Conservation (phyloP, 2,113 vertebrate species). For the Progne subis region DNA sequence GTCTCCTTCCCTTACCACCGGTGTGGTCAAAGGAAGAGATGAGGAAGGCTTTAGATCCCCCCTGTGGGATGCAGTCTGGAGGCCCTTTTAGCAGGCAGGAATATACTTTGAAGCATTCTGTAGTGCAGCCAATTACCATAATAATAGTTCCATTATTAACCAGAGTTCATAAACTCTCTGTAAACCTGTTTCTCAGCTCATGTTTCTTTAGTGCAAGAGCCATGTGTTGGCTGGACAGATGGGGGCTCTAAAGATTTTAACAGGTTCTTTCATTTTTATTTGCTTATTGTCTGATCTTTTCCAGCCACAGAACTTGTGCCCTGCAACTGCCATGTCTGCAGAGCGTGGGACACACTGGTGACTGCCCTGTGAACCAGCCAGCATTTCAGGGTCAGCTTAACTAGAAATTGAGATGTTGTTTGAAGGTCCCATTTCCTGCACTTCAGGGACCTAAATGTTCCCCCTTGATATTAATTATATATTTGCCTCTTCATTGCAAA, state of each 20-base stretch:
- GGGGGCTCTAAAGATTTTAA: not conserved
- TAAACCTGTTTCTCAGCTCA: conserved; percentile 32
- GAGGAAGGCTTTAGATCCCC: not conserved
- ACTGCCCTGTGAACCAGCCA: not conserved
- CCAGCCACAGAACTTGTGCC: not conserved
- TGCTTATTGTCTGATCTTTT: not conserved
- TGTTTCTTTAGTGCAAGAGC: conserved; percentile 19
- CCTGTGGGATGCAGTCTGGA: not conserved
- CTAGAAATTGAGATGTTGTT: not conserved
- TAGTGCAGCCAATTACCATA: conserved; percentile 14
- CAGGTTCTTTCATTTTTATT: not conserved
- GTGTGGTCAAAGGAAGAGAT: not conserved
- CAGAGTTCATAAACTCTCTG: conserved; percentile 49
- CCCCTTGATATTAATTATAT: not conserved
- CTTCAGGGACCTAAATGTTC: not conserved
- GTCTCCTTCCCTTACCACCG: not conserved
- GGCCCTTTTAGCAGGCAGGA: conserved; percentile 11
- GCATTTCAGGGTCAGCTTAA: not conserved
- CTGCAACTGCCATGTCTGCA: not conserved
- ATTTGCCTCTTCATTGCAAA: not conserved
- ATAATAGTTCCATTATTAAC: conserved; percentile 53
- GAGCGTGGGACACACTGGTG: not conserved
- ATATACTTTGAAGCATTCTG: not conserved
- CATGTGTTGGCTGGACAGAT: not conserved
- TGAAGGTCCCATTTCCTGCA: not conserved